Percentiles rank a stretch among this genome's conserved stretches.
Evolutionary conservation across 1,140 invertebrate genomes (phyloP).

Genomic region (Megalopta genalis): DNA sequence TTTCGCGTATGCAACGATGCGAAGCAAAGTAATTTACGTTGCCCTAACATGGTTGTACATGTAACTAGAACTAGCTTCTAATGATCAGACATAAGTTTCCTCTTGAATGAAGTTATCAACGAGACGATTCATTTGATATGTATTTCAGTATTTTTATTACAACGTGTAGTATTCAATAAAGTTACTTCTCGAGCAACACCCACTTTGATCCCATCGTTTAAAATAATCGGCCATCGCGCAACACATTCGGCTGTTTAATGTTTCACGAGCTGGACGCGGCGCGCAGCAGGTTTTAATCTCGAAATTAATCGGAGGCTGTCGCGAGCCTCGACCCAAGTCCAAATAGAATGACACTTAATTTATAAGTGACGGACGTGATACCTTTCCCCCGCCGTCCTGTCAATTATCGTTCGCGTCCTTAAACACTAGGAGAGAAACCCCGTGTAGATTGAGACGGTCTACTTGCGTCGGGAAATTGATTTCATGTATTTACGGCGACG

Average conservation of each 20-base stretch:
- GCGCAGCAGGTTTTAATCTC: slow-evolving; percentile 24
- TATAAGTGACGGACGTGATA: not conserved
- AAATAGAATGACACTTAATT: slow-evolving; percentile 33
- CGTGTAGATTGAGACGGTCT: slow-evolving; percentile 5
- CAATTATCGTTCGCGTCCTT: slow-evolving; percentile 26
- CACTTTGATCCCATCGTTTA: too few species aligned
- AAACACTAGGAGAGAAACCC: slow-evolving; percentile 4
- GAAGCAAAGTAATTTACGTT: too few species aligned
- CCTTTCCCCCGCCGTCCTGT: not conserved
- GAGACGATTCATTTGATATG: too few species aligned
- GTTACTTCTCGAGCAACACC: too few species aligned
- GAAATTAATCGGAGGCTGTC: slow-evolving; percentile 39
- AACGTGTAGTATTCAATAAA: too few species aligned
- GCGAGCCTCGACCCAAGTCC: not conserved
- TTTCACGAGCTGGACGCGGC: slow-evolving; percentile 6
- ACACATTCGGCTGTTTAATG: not conserved
- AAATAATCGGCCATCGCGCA: too few species aligned
- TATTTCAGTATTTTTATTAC: too few species aligned
- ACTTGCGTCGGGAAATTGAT: not conserved
- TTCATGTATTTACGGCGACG: not conserved
- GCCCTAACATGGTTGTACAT: too few species aligned
- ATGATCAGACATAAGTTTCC: too few species aligned
- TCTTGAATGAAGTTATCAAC: too few species aligned
- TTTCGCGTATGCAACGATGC: too few species aligned
- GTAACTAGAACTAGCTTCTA: too few species aligned